Percentiles rank a stretch among this genome's conserved stretches.
Evolutionary conservation across 2,797 vertebrate species (phyloP).

Genomic region (Tympanoctomys barrerae): DNA sequence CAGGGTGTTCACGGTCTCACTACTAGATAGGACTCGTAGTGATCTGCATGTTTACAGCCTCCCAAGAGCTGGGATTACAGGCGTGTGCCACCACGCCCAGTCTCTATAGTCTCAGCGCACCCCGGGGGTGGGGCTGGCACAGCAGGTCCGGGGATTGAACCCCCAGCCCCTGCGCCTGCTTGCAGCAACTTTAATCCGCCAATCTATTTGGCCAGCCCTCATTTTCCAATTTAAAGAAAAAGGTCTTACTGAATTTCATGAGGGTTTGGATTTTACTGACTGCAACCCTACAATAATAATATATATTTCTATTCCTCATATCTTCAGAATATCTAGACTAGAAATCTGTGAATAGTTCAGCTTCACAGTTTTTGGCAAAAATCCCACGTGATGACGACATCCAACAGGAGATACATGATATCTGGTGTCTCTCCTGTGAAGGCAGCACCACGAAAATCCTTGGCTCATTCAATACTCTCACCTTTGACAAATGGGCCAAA

Average conservation of each 20-base stretch:
- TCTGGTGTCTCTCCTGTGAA: background rate
- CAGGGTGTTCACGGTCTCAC: too few relatives aligned
- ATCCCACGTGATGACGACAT: background rate
- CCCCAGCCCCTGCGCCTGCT: too few relatives aligned
- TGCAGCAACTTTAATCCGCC: too few relatives aligned
- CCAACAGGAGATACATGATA: background rate
- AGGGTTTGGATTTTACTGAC: background rate
- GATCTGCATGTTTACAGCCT: too few relatives aligned
- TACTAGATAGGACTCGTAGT: too few relatives aligned
- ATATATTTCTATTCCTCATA: background rate
- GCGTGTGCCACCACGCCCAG: too few relatives aligned
- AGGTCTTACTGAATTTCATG: background rate
- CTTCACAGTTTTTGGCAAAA: background rate
- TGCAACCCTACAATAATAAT: background rate
- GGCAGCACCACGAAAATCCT: background rate
- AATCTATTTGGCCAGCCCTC: too few relatives aligned
- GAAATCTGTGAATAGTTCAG: background rate
- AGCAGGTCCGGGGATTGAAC: too few relatives aligned
- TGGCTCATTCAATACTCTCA: background rate
- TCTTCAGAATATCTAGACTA: background rate
- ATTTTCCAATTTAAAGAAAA: constrained; percentile 9
- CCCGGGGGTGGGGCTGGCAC: too few relatives aligned
- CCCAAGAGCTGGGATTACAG: too few relatives aligned
- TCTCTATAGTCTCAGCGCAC: too few relatives aligned
- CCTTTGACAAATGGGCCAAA: background rate